Evolutionary conservation across 2,888 invertebrate genomes (phyloP).

Genomic region (Ceriagrion tenellum): DNA sequence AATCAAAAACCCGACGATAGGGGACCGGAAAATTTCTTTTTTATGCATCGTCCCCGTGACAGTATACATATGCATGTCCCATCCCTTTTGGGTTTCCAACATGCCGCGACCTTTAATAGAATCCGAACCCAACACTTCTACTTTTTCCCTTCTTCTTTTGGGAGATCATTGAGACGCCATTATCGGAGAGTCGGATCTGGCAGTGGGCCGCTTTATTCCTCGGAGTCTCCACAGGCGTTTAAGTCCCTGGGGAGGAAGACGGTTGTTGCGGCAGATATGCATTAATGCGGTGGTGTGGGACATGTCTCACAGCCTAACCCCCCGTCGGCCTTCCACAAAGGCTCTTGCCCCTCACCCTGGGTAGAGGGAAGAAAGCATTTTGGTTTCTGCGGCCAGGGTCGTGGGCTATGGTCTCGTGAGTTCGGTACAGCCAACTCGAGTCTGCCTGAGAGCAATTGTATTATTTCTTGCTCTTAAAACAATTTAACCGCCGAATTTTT

Average conservation of each 20-base stretch:
- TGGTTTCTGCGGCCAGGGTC: too few relatives aligned
- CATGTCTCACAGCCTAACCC: background rate
- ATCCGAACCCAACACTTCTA: background rate
- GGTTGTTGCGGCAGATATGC: background rate
- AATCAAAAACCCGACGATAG: background rate
- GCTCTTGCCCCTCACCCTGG: background rate
- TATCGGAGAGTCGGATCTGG: background rate
- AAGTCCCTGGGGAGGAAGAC: background rate
- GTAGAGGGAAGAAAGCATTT: background rate
- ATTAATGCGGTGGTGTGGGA: background rate
- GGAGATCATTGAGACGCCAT: slow-evolving; percentile 12
- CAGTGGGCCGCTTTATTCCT: background rate
- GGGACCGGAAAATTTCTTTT: background rate
- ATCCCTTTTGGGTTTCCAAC: background rate
- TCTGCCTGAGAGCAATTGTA: too few relatives aligned
- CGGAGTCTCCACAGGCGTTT: background rate
- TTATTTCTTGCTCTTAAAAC: too few relatives aligned
- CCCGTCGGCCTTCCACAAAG: background rate
- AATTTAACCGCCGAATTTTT: too few relatives aligned
- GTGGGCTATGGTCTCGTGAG: too few relatives aligned
- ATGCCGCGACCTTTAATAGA: background rate
- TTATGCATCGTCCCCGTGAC: background rate
- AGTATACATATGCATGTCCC: background rate
- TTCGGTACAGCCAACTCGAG: too few relatives aligned
- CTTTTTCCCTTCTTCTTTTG: background rate